These are phyloP conservation scores for Pachycephus smyrnensis DNA, from an alignment of 2,888 invertebrate genomes.

Conservation along the genomic window DNA sequence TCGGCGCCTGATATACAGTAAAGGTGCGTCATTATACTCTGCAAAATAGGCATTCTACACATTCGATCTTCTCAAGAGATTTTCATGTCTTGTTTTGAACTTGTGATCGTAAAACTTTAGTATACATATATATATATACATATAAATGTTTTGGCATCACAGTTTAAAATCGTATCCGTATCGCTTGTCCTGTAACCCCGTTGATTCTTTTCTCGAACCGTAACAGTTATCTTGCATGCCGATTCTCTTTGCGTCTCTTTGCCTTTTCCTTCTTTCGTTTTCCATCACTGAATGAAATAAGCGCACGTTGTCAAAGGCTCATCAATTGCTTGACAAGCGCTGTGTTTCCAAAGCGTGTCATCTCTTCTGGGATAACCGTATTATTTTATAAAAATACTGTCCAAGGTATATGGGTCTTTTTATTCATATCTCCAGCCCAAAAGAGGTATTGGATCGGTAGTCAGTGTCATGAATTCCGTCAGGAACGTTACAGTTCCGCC, in stretches of 20 bases:
- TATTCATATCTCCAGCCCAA: conserved; percentile 15
- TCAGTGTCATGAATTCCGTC: conserved; percentile 24
- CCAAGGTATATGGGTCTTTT: conserved; percentile 25
- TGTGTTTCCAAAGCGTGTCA: background rate
- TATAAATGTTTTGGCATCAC: conserved; percentile 41
- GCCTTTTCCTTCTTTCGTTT: conserved; percentile 6
- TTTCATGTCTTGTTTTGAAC: conserved; percentile 8
- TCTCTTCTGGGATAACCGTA: conserved; percentile 13
- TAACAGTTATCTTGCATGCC: conserved; percentile 3
- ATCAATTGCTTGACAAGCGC: background rate
- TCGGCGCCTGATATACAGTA: conserved; percentile 7
- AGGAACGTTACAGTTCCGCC: conserved; percentile 34
- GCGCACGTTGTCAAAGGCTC: background rate
- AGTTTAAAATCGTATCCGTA: conserved; percentile 39
- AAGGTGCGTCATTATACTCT: conserved; percentile 50
- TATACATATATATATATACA: conserved; percentile 2
- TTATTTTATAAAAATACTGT: conserved; percentile 45
- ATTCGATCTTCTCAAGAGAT: conserved; percentile 26
- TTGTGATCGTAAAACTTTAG: conserved; percentile 32
- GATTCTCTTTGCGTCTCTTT: conserved; percentile 23
- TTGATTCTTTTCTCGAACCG: background rate
- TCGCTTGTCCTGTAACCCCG: background rate
- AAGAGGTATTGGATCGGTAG: conserved; percentile 25
- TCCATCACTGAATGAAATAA: background rate
- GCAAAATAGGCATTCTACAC: conserved; percentile 50